phyloP scores from a whole-genome alignment of 2,888 invertebrate species.

The Acheta domesticus region DNA sequence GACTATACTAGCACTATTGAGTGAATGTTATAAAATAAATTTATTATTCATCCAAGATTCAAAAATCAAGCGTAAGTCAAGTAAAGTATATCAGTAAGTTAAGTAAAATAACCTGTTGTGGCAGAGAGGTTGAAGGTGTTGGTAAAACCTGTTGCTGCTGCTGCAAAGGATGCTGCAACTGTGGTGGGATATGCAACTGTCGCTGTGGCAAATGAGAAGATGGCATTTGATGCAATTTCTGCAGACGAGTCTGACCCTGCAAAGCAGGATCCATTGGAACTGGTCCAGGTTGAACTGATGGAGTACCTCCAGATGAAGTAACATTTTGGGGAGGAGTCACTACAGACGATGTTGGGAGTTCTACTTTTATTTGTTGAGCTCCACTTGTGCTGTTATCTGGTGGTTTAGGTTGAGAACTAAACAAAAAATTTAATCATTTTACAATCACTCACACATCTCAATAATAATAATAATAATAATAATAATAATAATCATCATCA shows the following conservation, averaged over 20 bases:
- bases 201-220: slow-evolving; percentile 32
- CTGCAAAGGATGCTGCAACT: slow-evolving; percentile 36
- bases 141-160: slow-evolving; percentile 36
- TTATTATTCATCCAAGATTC: too few relatives aligned
- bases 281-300: neutral
- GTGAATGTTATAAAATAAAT: too few relatives aligned
- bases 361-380: neutral
- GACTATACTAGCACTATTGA: too few relatives aligned
- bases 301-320: neutral
- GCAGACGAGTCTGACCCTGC: neutral
- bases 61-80: too few relatives aligned
- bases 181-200: slow-evolving; percentile 37
- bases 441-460: neutral
- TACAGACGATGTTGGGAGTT: slow-evolving; percentile 37
- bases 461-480: too few relatives aligned
- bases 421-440: neutral
- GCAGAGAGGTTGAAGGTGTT: slow-evolving; percentile 23
- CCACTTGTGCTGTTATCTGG: neutral
- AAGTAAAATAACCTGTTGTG: slow-evolving; percentile 23
- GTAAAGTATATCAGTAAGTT: too few relatives aligned
- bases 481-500: too few relatives aligned
- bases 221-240: slow-evolving; percentile 3
- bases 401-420: neutral
- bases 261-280: too few relatives aligned
- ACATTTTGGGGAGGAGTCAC: slow-evolving; percentile 47